These are phyloP conservation scores for Eueides isabella DNA, from an alignment of 1,140 invertebrate species.

Conservation along the genomic window DNA sequence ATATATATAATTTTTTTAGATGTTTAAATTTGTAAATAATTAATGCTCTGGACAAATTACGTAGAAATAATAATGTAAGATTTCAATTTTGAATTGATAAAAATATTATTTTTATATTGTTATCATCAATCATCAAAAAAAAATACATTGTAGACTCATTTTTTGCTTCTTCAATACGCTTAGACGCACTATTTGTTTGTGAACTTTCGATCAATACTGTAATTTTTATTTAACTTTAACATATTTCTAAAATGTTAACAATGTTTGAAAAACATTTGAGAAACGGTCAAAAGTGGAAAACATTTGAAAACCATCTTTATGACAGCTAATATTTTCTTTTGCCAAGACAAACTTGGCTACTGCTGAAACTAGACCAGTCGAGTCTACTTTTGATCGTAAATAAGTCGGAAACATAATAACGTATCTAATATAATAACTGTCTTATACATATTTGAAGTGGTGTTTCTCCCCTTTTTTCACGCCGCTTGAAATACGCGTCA, in stretches of 20 bases:
- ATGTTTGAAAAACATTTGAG: slow-evolving; percentile 7
- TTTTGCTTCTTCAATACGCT: slow-evolving; percentile 52
- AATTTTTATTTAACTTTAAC: not conserved
- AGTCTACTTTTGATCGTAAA: slow-evolving; percentile 34
- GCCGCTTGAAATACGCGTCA: slow-evolving; percentile 79
- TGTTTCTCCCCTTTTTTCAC: slow-evolving; percentile 76
- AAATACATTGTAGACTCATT: slow-evolving; percentile 38
- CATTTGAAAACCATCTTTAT: slow-evolving; percentile 4
- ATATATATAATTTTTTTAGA: not conserved
- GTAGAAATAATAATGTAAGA: not conserved
- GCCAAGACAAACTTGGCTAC: slow-evolving; percentile 28
- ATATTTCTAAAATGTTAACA: not conserved
- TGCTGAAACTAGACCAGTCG: slow-evolving; percentile 6
- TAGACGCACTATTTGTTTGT: slow-evolving; percentile 47
- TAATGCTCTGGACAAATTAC: not conserved
- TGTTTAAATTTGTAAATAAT: slow-evolving; percentile 21
- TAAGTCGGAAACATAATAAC: slow-evolving; percentile 17
- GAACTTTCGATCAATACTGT: slow-evolving; percentile 15
- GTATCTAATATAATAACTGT: slow-evolving; percentile 21
- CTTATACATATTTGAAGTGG: slow-evolving; percentile 34
- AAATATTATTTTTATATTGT: not conserved
- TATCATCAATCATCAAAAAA: slow-evolving; percentile 35
- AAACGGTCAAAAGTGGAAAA: slow-evolving; percentile 37
- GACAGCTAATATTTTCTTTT: not conserved
- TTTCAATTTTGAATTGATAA: not conserved